phyloP scores from a whole-genome alignment of 2,888 invertebrate genomes.

The Xanthorhoe spadicearia region DNA sequence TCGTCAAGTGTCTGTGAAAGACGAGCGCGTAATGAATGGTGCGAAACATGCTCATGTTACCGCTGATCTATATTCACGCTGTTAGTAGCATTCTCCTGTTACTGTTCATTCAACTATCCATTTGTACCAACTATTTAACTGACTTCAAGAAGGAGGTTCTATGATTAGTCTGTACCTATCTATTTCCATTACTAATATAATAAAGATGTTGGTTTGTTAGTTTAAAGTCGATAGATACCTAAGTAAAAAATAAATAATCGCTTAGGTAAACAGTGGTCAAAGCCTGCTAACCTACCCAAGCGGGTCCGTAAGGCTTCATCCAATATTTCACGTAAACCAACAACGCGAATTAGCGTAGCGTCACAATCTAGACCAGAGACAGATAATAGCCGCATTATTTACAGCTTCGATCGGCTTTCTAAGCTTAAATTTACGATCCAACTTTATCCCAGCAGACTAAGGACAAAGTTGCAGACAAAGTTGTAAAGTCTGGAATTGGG shows the following conservation, averaged over 20 bases:
- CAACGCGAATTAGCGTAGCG: conserved; percentile 65
- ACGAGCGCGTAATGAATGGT: conserved; percentile 38
- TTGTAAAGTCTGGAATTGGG: conserved; percentile 31
- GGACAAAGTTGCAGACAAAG: conserved; percentile 31
- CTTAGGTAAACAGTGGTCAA: not conserved
- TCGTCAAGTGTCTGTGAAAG: conserved; percentile 42
- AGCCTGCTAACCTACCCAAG: conserved; percentile 4
- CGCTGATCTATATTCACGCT: conserved; percentile 3
- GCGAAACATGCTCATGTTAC: conserved; percentile 27
- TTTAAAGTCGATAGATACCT: too few relatives aligned
- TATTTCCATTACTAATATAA: too few relatives aligned
- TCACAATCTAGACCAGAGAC: conserved; percentile 68
- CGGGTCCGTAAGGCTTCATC: conserved; percentile 38
- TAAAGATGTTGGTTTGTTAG: too few relatives aligned
- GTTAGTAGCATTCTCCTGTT: not conserved
- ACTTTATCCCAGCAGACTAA: conserved; percentile 28
- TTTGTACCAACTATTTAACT: not conserved
- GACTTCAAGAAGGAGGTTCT: too few relatives aligned
- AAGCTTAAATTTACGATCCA: conserved; percentile 67
- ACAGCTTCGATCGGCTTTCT: conserved; percentile 68
- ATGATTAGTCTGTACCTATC: too few relatives aligned
- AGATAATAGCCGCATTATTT: conserved; percentile 71
- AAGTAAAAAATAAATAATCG: not conserved
- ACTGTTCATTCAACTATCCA: not conserved
- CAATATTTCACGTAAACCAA: conserved; percentile 59